Evolutionary conservation across 2,888 invertebrate genomes (phyloP).

Genomic region (Heliconius hortense): DNA sequence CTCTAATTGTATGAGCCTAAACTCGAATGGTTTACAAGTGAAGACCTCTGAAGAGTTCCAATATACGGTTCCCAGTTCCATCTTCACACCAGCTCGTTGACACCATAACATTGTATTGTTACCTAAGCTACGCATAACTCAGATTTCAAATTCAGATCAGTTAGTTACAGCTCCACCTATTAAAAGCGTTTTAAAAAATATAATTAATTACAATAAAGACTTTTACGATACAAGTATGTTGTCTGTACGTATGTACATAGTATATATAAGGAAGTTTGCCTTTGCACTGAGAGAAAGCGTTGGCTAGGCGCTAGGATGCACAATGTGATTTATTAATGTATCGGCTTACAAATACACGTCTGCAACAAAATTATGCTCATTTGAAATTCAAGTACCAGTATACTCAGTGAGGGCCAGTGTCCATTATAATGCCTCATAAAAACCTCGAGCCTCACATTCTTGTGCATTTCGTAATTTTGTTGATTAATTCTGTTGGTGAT

Average conservation of each 20-base stretch:
- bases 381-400: conserved; percentile 34
- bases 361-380: conserved; percentile 34
- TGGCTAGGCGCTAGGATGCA: conserved; percentile 46
- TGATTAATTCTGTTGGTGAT: conserved; percentile 3
- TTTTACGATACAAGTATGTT: conserved; percentile 8
- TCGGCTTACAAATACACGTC: conserved; percentile 33
- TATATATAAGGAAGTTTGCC: conserved; percentile 35
- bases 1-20: too few relatives aligned
- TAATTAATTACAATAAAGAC: conserved; percentile 11
- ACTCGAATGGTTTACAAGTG: too few relatives aligned
- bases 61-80: too few relatives aligned
- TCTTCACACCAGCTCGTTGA: too few relatives aligned
- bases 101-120: too few relatives aligned
- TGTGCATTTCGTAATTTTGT: conserved; percentile 7
- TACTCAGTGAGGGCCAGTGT: conserved; percentile 14
- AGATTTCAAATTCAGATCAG: too few relatives aligned
- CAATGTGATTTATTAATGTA: conserved; percentile 47
- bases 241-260: conserved; percentile 21
- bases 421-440: conserved; percentile 22
- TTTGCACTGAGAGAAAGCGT: conserved; percentile 50
- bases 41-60: too few relatives aligned
- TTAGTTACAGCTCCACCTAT: too few relatives aligned
- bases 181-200: background rate
- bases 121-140: too few relatives aligned
- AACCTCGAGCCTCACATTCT: conserved; percentile 9